Conservation (phyloP, 1,140 invertebrate genomes). For the Halyomorpha halys region DNA sequence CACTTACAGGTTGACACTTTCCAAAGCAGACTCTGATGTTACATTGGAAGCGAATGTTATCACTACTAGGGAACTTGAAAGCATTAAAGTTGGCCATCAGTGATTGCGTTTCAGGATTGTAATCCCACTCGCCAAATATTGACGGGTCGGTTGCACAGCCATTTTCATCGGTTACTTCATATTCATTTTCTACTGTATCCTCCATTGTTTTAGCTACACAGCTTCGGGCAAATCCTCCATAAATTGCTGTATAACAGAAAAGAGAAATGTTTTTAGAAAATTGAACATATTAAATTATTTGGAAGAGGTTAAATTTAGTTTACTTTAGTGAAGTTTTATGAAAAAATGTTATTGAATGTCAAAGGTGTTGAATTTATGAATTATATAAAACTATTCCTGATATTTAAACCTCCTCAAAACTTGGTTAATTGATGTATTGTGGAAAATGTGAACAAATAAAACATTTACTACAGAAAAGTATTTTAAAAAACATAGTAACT, state of each 20-base stretch:
- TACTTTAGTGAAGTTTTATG: too few species aligned
- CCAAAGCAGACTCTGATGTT: slow-evolving; percentile 92
- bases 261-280: too few species aligned
- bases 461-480: too few species aligned
- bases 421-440: too few species aligned
- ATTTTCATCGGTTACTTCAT: slow-evolving; percentile 85
- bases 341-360: too few species aligned
- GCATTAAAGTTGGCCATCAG: slow-evolving; percentile 82
- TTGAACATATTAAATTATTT: too few species aligned
- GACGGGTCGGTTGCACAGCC: slow-evolving; percentile 85
- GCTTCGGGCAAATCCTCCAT: slow-evolving; percentile 84
- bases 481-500: too few species aligned
- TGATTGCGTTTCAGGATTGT: slow-evolving; percentile 69
- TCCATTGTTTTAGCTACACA: slow-evolving; percentile 89
- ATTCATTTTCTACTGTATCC: slow-evolving; percentile 78
- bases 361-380: too few species aligned
- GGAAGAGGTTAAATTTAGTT: too few species aligned
- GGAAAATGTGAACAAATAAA: too few species aligned
- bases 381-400: too few species aligned
- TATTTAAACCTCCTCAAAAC: too few species aligned
- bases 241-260: slow-evolving; percentile 56
- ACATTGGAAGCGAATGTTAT: slow-evolving; percentile 91
- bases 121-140: slow-evolving; percentile 88
- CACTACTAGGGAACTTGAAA: slow-evolving; percentile 91
- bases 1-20: slow-evolving; percentile 80